Base-by-base conservation (phyloP, 1,140 invertebrate genomes). In the Nephila pilipes region DNA sequence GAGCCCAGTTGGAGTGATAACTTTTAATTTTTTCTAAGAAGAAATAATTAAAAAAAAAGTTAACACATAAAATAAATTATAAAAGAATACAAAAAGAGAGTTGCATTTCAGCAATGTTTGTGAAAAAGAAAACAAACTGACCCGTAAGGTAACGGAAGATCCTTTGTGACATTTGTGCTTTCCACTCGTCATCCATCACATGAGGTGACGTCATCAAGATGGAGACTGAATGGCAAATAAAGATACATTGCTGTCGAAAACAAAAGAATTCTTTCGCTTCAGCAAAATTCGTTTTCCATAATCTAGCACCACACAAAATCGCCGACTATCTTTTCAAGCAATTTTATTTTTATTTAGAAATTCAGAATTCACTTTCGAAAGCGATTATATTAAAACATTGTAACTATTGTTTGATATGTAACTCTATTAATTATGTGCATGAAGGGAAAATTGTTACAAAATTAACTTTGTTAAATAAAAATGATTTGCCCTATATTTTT, bases 171-270 rank as follows among this genome's bases (percentile, higher is more conserved):
- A 91, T 36, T 60, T 29, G 36, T 80, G 54, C 79, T 83, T 38
- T 91, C 83, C 89, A 81, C 79, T 65, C 79, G 89, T 91, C 89
- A 83, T 91, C 32, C 80, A 91, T 91, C 89, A 91, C 79, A 75
- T 83, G 75, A n/a, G 20, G 89, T 91, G 89, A 91, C 89, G 89
- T 91, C 75, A 91, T 55, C 79, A 81, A 63, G 79, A 91, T 63
- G 89, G 79, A 32, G 25, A 55, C 55, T 54, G 89, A 83, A 91
- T 32, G 79, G 79, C 75, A 91, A 91, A 91, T 91, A 91, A 83
- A 91, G 89, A 91, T 83, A 79, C 57, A 83, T 85, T 63, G 89
- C 55, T 60, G 29, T 3, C 18, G 60, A 36, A 58, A 14, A 75
- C 29, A 36, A 36, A 75, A 32, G 12, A 75, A 29, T 75, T 75